These are phyloP conservation scores for Cephalopterus ornatus DNA, from an alignment of 2,113 vertebrate genomes.

Conservation along the genomic window DNA sequence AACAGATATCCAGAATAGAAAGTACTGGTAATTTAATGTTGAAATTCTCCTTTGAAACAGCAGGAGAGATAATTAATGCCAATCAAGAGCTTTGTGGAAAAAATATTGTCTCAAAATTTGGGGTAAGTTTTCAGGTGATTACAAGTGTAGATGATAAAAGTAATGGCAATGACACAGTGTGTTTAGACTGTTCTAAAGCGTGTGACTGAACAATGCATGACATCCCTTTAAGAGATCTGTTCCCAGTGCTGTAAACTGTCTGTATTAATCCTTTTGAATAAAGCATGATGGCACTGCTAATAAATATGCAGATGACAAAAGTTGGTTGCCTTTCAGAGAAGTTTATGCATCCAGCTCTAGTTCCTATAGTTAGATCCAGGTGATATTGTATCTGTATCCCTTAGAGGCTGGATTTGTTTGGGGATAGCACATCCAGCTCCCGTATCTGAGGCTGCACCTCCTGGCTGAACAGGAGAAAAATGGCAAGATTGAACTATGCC, in stretches of 20 bases:
- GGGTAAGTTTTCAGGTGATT: neutral
- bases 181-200: neutral
- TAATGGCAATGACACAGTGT: neutral
- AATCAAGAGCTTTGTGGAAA: neutral
- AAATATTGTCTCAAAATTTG: neutral
- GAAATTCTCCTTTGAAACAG: neutral
- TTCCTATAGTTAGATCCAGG: neutral
- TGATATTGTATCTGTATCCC: neutral
- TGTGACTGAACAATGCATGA: neutral
- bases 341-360: neutral
- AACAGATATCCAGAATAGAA: neutral
- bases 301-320: neutral
- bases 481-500: neutral
- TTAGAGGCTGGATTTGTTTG: neutral
- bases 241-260: neutral
- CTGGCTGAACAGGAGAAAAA: neutral
- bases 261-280: neutral
- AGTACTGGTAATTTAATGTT: neutral
- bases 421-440: neutral
- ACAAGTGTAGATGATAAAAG: neutral
- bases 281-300: neutral
- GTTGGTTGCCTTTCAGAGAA: neutral
- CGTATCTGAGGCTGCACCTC: neutral
- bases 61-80: neutral
- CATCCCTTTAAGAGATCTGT: neutral